Base-by-base conservation (phyloP, 2,797 vertebrate genomes). In the Toxotes lorentzi region DNA sequence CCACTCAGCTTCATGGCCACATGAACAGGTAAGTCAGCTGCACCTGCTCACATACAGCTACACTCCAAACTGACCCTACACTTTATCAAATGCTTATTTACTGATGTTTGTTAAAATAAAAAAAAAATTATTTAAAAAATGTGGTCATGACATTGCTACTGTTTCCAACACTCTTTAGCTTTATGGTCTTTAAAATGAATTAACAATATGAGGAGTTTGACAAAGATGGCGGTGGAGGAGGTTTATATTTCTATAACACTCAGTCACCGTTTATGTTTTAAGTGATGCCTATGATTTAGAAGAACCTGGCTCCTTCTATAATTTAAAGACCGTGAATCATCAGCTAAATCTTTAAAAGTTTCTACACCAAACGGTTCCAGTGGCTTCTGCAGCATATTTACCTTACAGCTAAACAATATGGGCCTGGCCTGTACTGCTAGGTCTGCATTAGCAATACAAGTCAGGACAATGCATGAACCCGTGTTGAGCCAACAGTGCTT, bases 361-460 rank as follows among this genome's bases (percentile, higher is more conserved):
- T 67, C 19, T 14, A 50, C 14, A 57, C 27, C 24, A 54, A 81
- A 70, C 34, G 7, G 62, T 93, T 94, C 94, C 82, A 92, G 94
- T 12, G 51, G 66, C 80, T 95, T 96, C 94, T 85, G 79, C 84
- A 62, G 73, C 83, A 77, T 76, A 70, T 89, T 87, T 81, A 88
- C 82, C 79, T 88, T 79, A 73, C 69, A 84, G 72, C 74, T 59
- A 78, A 77, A 95, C 93, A 94, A 94, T 94, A 88, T 87, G 65
- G 80, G 78, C 74, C 74, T 53, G 74, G 74, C 60, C 80, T 48
- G 90, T 87, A 88, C 75, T 94, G 94, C 93, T 76, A 92, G 87
- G 84, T 93, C 93, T 86, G 93, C 93, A 95, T 71, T 95, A 87
- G 89, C 82, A 56, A 90, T 91, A 92, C 82, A 92, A 88, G 83